Conservation (phyloP, 1,140 invertebrate genomes). For the Calosoma granatense region DNA sequence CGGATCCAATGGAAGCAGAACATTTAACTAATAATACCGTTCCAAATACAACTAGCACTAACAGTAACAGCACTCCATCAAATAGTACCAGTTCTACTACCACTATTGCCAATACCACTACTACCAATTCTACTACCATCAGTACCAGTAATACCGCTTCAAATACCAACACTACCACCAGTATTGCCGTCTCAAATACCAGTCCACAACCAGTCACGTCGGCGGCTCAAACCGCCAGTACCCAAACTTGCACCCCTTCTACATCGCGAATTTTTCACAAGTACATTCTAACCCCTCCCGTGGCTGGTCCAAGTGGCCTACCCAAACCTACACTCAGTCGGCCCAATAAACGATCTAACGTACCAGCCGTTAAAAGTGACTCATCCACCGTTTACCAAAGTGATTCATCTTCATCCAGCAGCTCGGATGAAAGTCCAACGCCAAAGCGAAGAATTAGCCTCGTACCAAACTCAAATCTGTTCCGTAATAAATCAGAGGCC, state of each 20-base stretch:
- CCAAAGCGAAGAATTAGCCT: neutral
- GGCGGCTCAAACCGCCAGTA: neutral
- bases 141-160: neutral
- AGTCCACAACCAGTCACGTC: neutral
- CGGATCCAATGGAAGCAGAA: constrained; percentile 54
- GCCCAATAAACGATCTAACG: constrained; percentile 2
- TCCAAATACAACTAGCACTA: too few species aligned
- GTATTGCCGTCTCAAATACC: neutral
- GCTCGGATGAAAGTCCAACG: constrained; percentile 5
- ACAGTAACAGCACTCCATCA: neutral
- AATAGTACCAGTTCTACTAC: constrained; percentile 7
- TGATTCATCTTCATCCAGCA: constrained; percentile 6
- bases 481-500: constrained; percentile 3
- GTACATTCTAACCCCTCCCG: neutral
- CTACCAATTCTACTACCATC: neutral
- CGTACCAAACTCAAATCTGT: neutral
- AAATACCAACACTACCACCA: neutral
- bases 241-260: neutral
- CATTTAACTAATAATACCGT: constrained; percentile 9
- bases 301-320: neutral
- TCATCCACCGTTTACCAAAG: neutral
- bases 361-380: neutral
- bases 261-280: neutral
- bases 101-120: neutral
- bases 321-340: neutral